These are phyloP conservation scores for Elmis aenea DNA, from an alignment of 2,888 invertebrate genomes.

Conservation along the genomic window DNA sequence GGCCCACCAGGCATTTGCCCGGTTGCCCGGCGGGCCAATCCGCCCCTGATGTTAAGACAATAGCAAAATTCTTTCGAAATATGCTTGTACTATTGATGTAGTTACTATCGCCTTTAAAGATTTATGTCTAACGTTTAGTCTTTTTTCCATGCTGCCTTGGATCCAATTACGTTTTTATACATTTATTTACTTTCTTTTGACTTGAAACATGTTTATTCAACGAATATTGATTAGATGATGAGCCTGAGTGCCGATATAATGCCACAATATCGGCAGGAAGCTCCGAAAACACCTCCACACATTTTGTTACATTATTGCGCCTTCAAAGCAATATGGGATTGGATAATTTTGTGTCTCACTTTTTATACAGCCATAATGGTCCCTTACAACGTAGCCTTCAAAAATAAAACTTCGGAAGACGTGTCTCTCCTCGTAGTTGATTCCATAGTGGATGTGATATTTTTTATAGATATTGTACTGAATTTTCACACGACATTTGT, in stretches of 20 bases:
- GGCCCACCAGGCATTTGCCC: too few species aligned
- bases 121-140: conserved; percentile 11
- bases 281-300: conserved; percentile 99
- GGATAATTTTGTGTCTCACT: conserved; percentile 99
- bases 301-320: conserved; percentile 99
- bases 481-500: conserved; percentile 99
- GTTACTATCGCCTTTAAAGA: too few species aligned
- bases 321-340: conserved; percentile 99
- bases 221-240: conserved; percentile 91
- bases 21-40: too few species aligned
- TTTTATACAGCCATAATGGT: conserved; percentile 97
- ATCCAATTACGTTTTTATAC: conserved; percentile 19
- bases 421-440: conserved; percentile 91
- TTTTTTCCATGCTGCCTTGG: conserved; percentile 36
- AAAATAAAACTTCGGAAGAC: conserved; percentile 97
- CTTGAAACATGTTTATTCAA: conserved; percentile 11
- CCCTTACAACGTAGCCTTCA: conserved; percentile 99
- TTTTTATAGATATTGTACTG: conserved; percentile 99
- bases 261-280: conserved; percentile 98
- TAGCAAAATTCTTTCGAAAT: too few species aligned
- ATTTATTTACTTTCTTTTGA: conserved; percentile 12
- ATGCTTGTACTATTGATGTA: too few species aligned
- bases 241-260: conserved; percentile 96
- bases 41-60: too few species aligned
- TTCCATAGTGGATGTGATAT: conserved; percentile 99